Evolutionary conservation across 2,888 invertebrate genomes (phyloP).

Genomic region (Drosophila maculinotata): DNA sequence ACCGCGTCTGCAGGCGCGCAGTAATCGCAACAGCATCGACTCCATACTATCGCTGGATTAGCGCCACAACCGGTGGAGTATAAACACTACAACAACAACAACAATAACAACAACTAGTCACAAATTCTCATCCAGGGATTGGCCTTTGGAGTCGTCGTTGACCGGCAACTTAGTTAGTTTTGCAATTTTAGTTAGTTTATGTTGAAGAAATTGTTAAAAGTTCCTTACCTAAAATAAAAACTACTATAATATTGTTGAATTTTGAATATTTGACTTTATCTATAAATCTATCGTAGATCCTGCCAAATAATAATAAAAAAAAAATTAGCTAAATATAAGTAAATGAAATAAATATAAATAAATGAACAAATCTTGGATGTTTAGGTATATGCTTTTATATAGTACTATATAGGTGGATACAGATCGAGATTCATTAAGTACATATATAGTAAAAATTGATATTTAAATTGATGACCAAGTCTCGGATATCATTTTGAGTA

Average conservation of each 20-base stretch:
- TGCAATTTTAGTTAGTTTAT: slow-evolving; percentile 50
- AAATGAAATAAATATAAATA: too few relatives aligned
- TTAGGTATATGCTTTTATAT: too few relatives aligned
- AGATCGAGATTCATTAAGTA: too few relatives aligned
- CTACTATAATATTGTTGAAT: not conserved
- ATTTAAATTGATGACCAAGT: too few relatives aligned
- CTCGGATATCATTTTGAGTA: too few relatives aligned
- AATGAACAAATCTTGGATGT: too few relatives aligned
- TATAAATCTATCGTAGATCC: too few relatives aligned
- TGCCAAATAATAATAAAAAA: too few relatives aligned
- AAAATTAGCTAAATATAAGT: too few relatives aligned
- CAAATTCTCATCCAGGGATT: slow-evolving; percentile 32
- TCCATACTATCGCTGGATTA: slow-evolving; percentile 89
- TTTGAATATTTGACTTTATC: not conserved
- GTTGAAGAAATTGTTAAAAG: slow-evolving; percentile 45
- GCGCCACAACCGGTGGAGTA: slow-evolving; percentile 21
- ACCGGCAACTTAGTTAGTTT: slow-evolving; percentile 36
- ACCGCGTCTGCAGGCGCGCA: slow-evolving; percentile 86
- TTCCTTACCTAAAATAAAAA: slow-evolving; percentile 22
- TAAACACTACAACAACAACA: not conserved
- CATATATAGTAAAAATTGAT: too few relatives aligned
- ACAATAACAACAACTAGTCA: slow-evolving; percentile 38
- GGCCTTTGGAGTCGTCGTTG: slow-evolving; percentile 8
- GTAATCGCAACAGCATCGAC: slow-evolving; percentile 87
- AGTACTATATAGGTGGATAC: too few relatives aligned